A percentile compares a stretch with the other conserved stretches of the same genome.
These are phyloP conservation scores for Zaprionus lachaisei DNA, from an alignment of 1,140 invertebrate genomes.

Conservation along the genomic window DNA sequence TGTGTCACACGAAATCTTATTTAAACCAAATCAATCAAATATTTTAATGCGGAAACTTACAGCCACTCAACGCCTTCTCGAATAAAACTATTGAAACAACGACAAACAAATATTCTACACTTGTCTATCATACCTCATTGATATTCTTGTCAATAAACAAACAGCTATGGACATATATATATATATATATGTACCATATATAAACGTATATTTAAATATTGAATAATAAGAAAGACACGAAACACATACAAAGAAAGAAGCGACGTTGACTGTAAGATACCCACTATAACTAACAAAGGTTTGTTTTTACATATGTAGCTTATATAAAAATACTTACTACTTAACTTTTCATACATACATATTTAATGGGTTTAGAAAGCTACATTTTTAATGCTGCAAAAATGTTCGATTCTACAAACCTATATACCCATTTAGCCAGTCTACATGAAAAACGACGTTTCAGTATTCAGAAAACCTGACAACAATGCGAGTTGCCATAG, in stretches of 20 bases:
- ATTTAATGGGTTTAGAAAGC: not conserved
- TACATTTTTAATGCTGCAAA: not conserved
- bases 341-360: not conserved
- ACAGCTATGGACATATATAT: conserved; percentile 12
- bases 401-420: not conserved
- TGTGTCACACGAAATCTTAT: not conserved
- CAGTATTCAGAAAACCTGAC: conserved; percentile 28
- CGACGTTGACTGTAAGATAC: not conserved
- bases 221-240: conserved; percentile 34
- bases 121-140: conserved; percentile 38
- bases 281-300: not conserved
- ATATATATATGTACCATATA: conserved; percentile 1
- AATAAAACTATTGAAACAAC: conserved; percentile 1
- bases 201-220: conserved; percentile 59
- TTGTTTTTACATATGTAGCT: not conserved
- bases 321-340: not conserved
- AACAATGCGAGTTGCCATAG: conserved; percentile 47
- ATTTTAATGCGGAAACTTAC: conserved; percentile 6
- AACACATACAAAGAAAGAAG: not conserved
- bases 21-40: not conserved
- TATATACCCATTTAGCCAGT: not conserved
- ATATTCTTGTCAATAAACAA: conserved; percentile 45
- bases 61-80: not conserved
- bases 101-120: conserved; percentile 29
- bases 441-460: conserved; percentile 5